phyloP scores from a whole-genome alignment of 2,113 vertebrate genomes.

The Perca flavescens region DNA sequence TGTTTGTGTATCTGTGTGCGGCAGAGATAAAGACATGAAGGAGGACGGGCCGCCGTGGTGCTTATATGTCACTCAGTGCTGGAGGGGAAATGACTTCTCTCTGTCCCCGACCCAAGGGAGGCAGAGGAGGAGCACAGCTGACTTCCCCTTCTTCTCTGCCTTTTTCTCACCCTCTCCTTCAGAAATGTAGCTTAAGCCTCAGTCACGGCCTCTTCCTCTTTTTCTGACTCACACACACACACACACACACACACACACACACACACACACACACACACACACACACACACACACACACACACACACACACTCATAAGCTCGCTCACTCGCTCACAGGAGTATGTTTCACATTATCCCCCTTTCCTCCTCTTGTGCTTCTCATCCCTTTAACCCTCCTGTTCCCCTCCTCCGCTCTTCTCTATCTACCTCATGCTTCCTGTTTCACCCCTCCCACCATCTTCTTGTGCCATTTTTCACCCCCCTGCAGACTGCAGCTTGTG shows the following conservation, averaged over 20 bases:
- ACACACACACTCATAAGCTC: constrained; percentile 22
- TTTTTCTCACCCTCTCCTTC: constrained; percentile 63
- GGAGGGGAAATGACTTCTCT: constrained; percentile 72
- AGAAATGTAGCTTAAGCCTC: constrained; percentile 69
- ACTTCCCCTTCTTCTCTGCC: constrained; percentile 54
- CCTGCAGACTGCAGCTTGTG: constrained; percentile 57
- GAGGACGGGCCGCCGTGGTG: constrained; percentile 45
- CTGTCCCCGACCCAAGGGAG: constrained; percentile 58
- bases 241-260: constrained; percentile 8
- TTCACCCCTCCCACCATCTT: constrained; percentile 29
- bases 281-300: constrained; percentile 35
- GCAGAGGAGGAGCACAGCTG: constrained; percentile 60
- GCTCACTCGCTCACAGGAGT: constrained; percentile 33
- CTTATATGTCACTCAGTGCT: constrained; percentile 77
- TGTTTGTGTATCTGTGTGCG: constrained; percentile 59
- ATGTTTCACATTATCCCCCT: constrained; percentile 32
- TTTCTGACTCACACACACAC: constrained; percentile 36
- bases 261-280: constrained; percentile 28
- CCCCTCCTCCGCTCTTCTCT: constrained; percentile 47
- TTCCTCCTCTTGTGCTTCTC: constrained; percentile 24
- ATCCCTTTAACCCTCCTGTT: constrained; percentile 44
- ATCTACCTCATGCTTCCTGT: constrained; percentile 55
- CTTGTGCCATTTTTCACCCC: constrained; percentile 43
- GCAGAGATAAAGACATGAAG: constrained; percentile 63
- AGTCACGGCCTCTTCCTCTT: constrained; percentile 19